Conservation (phyloP, 2,888 invertebrate species). For the Morpho deidamia region DNA sequence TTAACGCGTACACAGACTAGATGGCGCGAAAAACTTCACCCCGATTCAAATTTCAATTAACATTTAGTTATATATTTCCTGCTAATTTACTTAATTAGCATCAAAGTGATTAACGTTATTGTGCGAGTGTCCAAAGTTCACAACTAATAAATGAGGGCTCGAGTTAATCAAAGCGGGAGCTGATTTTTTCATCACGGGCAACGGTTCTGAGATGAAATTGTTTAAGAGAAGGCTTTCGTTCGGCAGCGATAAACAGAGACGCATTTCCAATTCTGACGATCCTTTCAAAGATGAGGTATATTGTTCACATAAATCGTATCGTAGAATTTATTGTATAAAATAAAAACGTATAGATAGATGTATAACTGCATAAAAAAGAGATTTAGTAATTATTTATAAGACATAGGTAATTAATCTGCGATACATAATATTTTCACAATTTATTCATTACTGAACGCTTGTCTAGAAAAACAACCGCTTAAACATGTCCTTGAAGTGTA, state of each 20-base stretch:
- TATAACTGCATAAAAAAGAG: too few relatives aligned
- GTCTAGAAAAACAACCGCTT: not conserved
- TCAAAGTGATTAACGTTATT: constrained; percentile 4
- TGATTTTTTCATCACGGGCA: constrained; percentile 27
- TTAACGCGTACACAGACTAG: constrained; percentile 30
- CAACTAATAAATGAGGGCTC: constrained; percentile 37
- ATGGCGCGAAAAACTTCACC: constrained; percentile 41
- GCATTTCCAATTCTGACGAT: constrained; percentile 59
- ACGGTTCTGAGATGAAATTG: constrained; percentile 62
- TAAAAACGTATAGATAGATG: too few relatives aligned
- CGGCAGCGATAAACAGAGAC: constrained; percentile 73
- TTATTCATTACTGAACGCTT: too few relatives aligned
- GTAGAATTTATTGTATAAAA: not conserved
- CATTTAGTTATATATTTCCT: not conserved
- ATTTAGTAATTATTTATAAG: too few relatives aligned
- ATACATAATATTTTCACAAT: too few relatives aligned
- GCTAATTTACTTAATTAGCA: not conserved
- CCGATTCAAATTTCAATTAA: constrained; percentile 2
- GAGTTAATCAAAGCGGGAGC: constrained; percentile 37
- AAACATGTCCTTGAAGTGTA: not conserved
- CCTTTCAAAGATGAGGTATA: constrained; percentile 73
- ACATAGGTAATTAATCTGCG: too few relatives aligned
- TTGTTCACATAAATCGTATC: constrained; percentile 9
- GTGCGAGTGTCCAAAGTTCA: constrained; percentile 16
- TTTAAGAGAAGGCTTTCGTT: constrained; percentile 74